A percentile compares a stretch with the other conserved stretches of the same genome.
These are phyloP conservation scores for Sternarchorhynchus goeldii DNA, from an alignment of 2,797 vertebrate species.

Conservation along the genomic window DNA sequence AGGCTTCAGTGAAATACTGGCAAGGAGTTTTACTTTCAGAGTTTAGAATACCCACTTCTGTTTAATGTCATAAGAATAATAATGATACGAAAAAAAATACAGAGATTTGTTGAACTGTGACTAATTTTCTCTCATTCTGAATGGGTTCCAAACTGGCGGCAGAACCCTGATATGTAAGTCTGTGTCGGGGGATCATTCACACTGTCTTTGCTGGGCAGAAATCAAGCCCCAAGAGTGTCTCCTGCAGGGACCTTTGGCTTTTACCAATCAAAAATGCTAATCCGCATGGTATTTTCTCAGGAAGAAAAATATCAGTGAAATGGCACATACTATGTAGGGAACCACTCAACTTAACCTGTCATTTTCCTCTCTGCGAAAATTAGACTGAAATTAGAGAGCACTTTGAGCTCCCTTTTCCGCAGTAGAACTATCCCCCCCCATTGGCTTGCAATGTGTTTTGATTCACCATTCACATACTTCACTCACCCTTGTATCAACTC, in stretches of 20 bases:
- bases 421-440: conserved; percentile 33
- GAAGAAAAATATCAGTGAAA: conserved; percentile 43
- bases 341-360: conserved; percentile 48
- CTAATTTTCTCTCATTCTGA: conserved; percentile 45
- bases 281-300: conserved; percentile 49
- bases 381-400: conserved; percentile 48
- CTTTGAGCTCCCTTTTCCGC: conserved; percentile 29
- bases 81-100: conserved; percentile 18
- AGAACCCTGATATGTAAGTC: conserved; percentile 39
- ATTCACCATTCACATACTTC: conserved; percentile 25
- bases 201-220: conserved; percentile 43
- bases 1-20: too few species aligned
- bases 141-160: conserved; percentile 32
- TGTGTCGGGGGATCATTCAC: conserved; percentile 39
- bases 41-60: too few species aligned
- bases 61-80: too few species aligned
- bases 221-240: conserved; percentile 43
- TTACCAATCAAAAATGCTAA: conserved; percentile 55
- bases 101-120: conserved; percentile 50
- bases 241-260: conserved; percentile 52
- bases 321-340: conserved; percentile 39
- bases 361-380: conserved; percentile 53
- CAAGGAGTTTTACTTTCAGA: too few species aligned
- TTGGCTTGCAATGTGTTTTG: conserved; percentile 23
- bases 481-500: conserved; percentile 38